A percentile compares a stretch with the other conserved stretches of the same genome.
These are phyloP conservation scores for Exephanes ischioxanthus DNA, from an alignment of 2,888 invertebrate genomes.

Conservation along the genomic window DNA sequence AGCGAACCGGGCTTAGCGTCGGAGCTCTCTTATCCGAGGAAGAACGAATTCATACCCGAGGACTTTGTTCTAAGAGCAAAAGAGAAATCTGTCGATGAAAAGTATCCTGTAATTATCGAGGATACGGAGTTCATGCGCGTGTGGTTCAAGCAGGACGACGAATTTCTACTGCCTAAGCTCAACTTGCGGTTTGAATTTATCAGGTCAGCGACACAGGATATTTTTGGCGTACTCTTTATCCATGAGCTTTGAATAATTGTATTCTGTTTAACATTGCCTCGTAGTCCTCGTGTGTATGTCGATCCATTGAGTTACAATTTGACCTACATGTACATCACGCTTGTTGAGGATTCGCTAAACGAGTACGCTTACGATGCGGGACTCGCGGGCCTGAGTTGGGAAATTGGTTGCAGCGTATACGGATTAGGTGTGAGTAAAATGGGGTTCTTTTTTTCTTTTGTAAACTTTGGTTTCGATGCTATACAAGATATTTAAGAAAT, in stretches of 20 bases:
- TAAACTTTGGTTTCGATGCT: not conserved
- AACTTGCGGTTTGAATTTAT: slow-evolving; percentile 92
- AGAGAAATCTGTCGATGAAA: slow-evolving; percentile 85
- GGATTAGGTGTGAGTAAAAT: slow-evolving; percentile 92
- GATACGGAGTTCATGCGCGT: slow-evolving; percentile 93
- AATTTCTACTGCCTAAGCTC: slow-evolving; percentile 95
- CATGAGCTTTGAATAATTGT: slow-evolving; percentile 39
- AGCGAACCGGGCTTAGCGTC: slow-evolving; percentile 87
- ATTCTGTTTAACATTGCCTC: not conserved
- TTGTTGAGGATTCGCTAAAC: slow-evolving; percentile 94
- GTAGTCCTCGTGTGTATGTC: slow-evolving; percentile 93
- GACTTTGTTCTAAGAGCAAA: slow-evolving; percentile 90
- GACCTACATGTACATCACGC: slow-evolving; percentile 92
- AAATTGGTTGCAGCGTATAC: slow-evolving; percentile 91
- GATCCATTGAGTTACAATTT: slow-evolving; percentile 94
- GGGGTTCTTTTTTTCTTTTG: not conserved
- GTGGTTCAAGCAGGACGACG: slow-evolving; percentile 98
- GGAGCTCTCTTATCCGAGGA: slow-evolving; percentile 91
- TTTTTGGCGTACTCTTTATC: slow-evolving; percentile 29
- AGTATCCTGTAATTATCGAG: slow-evolving; percentile 90
- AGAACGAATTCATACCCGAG: slow-evolving; percentile 97
- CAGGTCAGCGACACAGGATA: slow-evolving; percentile 86
- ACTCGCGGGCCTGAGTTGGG: slow-evolving; percentile 94
- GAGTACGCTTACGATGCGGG: slow-evolving; percentile 97
- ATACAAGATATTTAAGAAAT: not conserved